Conservation (phyloP, 2,797 vertebrate genomes). For the Champsocephalus esox region DNA sequence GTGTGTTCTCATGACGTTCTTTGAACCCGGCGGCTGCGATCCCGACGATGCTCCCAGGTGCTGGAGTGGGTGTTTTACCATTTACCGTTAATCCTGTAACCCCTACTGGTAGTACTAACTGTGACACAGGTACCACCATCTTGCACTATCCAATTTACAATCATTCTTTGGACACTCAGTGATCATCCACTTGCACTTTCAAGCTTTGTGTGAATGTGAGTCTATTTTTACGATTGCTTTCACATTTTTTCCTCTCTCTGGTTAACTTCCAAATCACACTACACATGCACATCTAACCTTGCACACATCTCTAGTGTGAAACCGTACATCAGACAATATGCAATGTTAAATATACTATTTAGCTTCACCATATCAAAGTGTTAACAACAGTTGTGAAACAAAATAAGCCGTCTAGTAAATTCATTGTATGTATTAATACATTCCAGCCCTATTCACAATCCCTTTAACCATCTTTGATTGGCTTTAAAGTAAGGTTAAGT, state of each 20-base stretch:
- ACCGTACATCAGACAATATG: conserved; percentile 13
- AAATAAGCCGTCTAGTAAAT: conserved; percentile 13
- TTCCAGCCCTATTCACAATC: conserved; percentile 35
- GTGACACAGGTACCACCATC: conserved; percentile 94
- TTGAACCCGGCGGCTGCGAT: conserved; percentile 69
- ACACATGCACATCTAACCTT: conserved; percentile 16
- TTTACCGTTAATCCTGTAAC: conserved; percentile 96
- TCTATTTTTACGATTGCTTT: conserved; percentile 38
- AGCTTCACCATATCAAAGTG: neutral
- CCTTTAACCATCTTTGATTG: conserved; percentile 41
- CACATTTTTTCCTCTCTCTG: conserved; percentile 18
- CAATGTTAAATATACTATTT: conserved; percentile 3
- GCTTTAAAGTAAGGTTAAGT: conserved; percentile 54
- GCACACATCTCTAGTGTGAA: conserved; percentile 17
- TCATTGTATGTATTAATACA: conserved; percentile 24
- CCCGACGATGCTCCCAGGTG: conserved; percentile 88
- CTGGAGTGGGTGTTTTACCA: conserved; percentile 95
- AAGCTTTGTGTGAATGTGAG: conserved; percentile 43
- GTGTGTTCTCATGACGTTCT: conserved; percentile 72
- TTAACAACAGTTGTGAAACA: neutral
- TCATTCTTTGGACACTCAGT: conserved; percentile 49
- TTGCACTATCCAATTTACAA: conserved; percentile 60
- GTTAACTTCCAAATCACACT: conserved; percentile 14
- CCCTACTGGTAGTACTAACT: conserved; percentile 98
- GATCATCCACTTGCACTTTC: conserved; percentile 40